Evolutionary conservation across 2,888 invertebrate species (phyloP).

Genomic region (Cabera pusaria): DNA sequence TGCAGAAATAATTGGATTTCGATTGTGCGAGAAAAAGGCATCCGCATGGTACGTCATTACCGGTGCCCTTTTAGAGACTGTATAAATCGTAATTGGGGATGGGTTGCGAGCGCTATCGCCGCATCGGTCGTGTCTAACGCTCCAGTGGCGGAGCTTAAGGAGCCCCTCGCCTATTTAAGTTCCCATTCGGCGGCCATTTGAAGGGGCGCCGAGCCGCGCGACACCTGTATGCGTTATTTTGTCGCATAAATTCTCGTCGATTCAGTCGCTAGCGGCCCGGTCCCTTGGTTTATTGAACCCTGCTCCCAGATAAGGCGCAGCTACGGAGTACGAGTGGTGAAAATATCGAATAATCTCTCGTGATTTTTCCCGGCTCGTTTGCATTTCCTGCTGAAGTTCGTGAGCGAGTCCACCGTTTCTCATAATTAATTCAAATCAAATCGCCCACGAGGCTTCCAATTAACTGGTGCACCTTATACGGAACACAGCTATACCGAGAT

Average conservation of each 20-base stretch:
- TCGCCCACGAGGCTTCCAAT: constrained; percentile 70
- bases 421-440: constrained; percentile 80
- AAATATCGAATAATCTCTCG: constrained; percentile 59
- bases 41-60: constrained; percentile 70
- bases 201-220: constrained; percentile 65
- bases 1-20: constrained; percentile 81
- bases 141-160: constrained; percentile 61
- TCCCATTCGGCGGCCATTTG: constrained; percentile 67
- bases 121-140: constrained; percentile 70
- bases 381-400: constrained; percentile 64
- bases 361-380: constrained; percentile 62
- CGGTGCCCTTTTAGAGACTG: constrained; percentile 73
- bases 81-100: constrained; percentile 77
- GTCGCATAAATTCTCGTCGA: constrained; percentile 74
- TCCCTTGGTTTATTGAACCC: constrained; percentile 75
- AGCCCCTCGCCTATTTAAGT: constrained; percentile 66
- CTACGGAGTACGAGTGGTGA: constrained; percentile 54
- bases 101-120: constrained; percentile 60
- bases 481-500: constrained; percentile 47
- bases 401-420: constrained; percentile 56
- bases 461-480: constrained; percentile 62
- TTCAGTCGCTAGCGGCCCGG: constrained; percentile 61
- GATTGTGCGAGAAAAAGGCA: constrained; percentile 74
- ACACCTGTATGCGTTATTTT: constrained; percentile 81
- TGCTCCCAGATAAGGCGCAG: constrained; percentile 62